phyloP scores from a whole-genome alignment of 2,888 invertebrate species.

The Patella ulyssiponensis region DNA sequence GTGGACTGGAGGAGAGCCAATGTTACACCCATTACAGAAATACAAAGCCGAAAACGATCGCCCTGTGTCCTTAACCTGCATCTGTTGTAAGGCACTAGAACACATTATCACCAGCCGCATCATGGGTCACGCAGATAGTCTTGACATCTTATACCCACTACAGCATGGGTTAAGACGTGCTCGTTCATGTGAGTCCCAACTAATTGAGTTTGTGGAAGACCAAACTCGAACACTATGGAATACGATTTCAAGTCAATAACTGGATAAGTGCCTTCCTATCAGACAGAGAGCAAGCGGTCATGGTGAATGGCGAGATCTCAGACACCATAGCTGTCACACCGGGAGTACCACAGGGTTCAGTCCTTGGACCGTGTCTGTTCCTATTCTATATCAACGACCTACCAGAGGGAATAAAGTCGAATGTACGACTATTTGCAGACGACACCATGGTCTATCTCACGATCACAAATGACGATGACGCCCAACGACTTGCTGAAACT shows the following conservation, averaged over 20 bases:
- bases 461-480: no score
- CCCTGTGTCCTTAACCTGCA: slow-evolving; percentile 28
- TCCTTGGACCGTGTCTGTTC: not conserved
- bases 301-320: no score
- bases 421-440: slow-evolving; percentile 10
- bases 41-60: slow-evolving; percentile 27
- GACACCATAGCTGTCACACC: no score
- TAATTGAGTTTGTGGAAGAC: not conserved
- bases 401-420: not conserved
- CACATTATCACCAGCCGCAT: slow-evolving; percentile 27
- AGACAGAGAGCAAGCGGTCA: no score
- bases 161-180: not conserved
- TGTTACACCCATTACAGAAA: not conserved
- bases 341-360: not conserved
- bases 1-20: no score
- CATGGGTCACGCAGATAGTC: slow-evolving; percentile 26
- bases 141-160: slow-evolving; percentile 24
- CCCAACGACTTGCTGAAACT: no score
- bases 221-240: not conserved
- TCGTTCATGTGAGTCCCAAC: slow-evolving; percentile 4
- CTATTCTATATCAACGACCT: not conserved
- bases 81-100: slow-evolving; percentile 23
- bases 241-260: not conserved
- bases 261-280: slow-evolving; percentile 4
- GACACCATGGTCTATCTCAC: not conserved